Base-by-base conservation (phyloP, 2,113 vertebrate species). In the Tachuris rubrigastra region DNA sequence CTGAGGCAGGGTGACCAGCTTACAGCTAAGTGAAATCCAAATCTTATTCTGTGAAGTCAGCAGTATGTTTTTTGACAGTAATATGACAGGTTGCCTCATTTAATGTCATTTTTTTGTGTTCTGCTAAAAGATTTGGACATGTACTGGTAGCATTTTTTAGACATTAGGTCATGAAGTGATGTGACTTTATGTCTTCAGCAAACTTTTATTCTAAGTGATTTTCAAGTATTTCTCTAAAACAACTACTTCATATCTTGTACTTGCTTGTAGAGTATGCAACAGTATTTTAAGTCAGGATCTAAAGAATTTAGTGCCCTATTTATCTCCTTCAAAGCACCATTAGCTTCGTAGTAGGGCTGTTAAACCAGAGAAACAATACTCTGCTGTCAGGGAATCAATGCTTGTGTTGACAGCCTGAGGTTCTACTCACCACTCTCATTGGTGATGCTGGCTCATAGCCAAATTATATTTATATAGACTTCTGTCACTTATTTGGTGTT, bases 401-500 rank as follows among this genome's bases (percentile, higher is more conserved):
- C 14, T 65, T 73, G 31, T 85, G 78, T 92, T 95, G 88, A 86
- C 82, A 88, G 90, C 88, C 92, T 83, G 75, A 85, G 71, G 90
- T 59, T 58, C 56, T 37, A 24, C 37, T 88, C 85, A 66, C 82
- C 50, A 21, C 18, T 77, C 31, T 73, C 59, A 21, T 58, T 69
- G 59, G 55, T 65, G 90, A 79, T 28, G 37, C 46, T 82, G 60
- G 58, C 31, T 93, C 39, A 20, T 58, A 66, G 63, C 46, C 67
- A 85, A 90, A 93, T 88, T 85, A 58, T 69, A 85, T 97, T 96
- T 96, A 79, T 91, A 93, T 58, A 93, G 79, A 90, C 71, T 93
- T 74, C 78, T 93, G 72, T 69, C 82, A 83, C 35, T 92, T 95
- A 75, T 62, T 91, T 66, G 46, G 24, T 93, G 75, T 83, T 91